Conservation (phyloP, 2,888 invertebrate species). For the Stramonita haemastoma region DNA sequence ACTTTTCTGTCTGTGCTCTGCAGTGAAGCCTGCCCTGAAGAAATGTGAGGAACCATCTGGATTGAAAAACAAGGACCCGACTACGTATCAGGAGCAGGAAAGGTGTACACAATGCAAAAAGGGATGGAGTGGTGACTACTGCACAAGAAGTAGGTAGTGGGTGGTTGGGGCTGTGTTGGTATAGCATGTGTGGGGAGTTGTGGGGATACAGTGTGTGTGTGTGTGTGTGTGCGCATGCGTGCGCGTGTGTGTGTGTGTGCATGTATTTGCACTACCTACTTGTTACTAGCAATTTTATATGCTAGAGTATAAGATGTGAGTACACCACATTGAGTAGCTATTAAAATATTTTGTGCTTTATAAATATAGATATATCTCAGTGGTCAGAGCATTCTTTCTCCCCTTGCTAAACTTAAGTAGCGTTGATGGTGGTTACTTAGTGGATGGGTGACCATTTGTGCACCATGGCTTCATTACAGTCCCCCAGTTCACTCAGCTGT, state of each 20-base stretch:
- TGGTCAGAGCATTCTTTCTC: too few species aligned
- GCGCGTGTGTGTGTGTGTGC: constrained; percentile 3
- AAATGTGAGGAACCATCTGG: too few species aligned
- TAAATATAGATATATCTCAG: too few species aligned
- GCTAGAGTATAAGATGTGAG: too few species aligned
- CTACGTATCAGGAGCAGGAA: background rate
- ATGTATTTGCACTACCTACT: background rate
- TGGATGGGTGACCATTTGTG: too few species aligned
- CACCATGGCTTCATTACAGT: too few species aligned
- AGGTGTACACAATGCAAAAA: background rate
- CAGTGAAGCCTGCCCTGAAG: background rate
- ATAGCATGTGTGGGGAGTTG: background rate
- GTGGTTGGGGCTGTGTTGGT: background rate
- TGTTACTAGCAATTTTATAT: too few species aligned
- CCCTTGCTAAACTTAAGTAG: too few species aligned
- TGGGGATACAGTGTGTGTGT: background rate
- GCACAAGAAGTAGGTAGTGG: constrained; percentile 14
- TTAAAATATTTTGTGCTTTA: too few species aligned
- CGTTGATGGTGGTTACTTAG: too few species aligned
- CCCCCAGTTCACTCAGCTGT: too few species aligned
- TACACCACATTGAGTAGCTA: too few species aligned
- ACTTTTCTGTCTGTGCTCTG: background rate
- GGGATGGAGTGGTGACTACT: background rate
- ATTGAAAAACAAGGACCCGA: background rate
- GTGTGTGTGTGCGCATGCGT: constrained; percentile 1